Percentiles rank a stretch among this genome's conserved stretches.
These are phyloP conservation scores for Vespertilio murinus DNA, from an alignment of 2,797 vertebrate genomes.

Conservation along the genomic window DNA sequence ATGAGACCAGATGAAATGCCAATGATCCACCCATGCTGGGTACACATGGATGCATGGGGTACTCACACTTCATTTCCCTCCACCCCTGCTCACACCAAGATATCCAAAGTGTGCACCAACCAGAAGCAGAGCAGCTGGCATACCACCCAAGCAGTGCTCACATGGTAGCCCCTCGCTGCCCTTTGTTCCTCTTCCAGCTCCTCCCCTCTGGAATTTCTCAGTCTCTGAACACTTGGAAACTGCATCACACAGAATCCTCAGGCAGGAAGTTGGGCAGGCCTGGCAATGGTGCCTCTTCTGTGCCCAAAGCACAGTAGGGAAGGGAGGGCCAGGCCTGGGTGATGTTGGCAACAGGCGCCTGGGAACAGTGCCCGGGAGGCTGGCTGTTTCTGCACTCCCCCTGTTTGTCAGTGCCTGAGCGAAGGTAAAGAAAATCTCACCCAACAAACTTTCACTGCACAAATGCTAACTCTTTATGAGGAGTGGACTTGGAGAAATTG, in stretches of 20 bases:
- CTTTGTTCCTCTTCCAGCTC: background rate
- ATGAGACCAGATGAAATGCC: background rate
- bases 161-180: accelerated
- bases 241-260: accelerated
- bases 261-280: background rate
- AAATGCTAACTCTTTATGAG: background rate
- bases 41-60: too few relatives aligned
- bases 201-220: background rate
- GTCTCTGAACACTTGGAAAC: background rate
- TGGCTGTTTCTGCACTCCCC: background rate
- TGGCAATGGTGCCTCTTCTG: background rate
- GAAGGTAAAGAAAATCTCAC: background rate
- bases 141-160: accelerated
- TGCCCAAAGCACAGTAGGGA: background rate
- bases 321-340: background rate
- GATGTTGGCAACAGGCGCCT: background rate
- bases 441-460: accelerated
- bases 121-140: background rate
- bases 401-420: background rate
- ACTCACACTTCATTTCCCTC: background rate
- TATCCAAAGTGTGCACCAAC: background rate
- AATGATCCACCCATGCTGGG: accelerated
- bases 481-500: background rate
- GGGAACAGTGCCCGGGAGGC: background rate
- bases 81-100: background rate